Evolutionary conservation across 1,140 invertebrate genomes (phyloP).

Genomic region (Pristionchus pacificus): DNA sequence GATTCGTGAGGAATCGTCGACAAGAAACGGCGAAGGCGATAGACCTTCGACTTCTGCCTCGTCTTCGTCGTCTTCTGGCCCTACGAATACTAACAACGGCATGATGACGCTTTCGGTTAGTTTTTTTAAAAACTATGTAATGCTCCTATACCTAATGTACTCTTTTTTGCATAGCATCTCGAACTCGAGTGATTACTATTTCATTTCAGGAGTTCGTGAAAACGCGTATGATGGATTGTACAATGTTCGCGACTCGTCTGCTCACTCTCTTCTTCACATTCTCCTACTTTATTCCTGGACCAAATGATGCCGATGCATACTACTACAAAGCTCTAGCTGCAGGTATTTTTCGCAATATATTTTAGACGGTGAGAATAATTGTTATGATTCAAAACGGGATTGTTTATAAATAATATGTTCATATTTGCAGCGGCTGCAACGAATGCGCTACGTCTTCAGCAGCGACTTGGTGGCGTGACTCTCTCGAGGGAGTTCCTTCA

Average conservation of each 20-base stretch:
- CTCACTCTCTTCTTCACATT: slow-evolving; percentile 34
- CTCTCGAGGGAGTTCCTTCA: slow-evolving; percentile 76
- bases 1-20: slow-evolving; percentile 16
- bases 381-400: slow-evolving; percentile 1
- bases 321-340: slow-evolving; percentile 35
- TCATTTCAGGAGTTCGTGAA: slow-evolving; percentile 32
- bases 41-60: not conserved
- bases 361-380: slow-evolving; percentile 1
- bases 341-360: slow-evolving; percentile 15
- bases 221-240: slow-evolving; percentile 25
- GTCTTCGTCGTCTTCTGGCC: not conserved
- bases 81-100: not conserved
- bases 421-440: slow-evolving; percentile 73
- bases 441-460: slow-evolving; percentile 84
- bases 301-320: slow-evolving; percentile 9
- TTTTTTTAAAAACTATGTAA: not conserved
- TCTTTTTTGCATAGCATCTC: not conserved
- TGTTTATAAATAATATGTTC: not conserved
- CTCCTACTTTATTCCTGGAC: slow-evolving; percentile 30
- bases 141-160: not conserved
- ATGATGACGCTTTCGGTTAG: slow-evolving; percentile 6
- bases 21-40: not conserved
- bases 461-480: slow-evolving; percentile 71
- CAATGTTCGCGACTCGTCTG: slow-evolving; percentile 23
- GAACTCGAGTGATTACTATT: slow-evolving; percentile 8